Base-by-base conservation (phyloP, 2,888 invertebrate species). In the Ophioninae sp. region DNA sequence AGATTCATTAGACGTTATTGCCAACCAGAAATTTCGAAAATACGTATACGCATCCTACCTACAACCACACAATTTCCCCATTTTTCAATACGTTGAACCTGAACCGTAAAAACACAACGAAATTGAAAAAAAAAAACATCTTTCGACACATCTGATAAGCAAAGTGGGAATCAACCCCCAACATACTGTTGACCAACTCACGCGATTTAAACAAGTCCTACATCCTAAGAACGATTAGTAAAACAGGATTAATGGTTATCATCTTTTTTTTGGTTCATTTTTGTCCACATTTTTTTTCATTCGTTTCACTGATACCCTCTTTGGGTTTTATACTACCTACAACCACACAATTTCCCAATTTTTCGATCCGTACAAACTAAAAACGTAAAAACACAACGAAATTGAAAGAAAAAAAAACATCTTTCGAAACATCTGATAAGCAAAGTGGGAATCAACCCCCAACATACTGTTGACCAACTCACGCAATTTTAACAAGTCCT, bases 221-320 rank as follows among this genome's bases (percentile, higher is more conserved):
- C 68, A 41, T 59, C 41, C 20, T 39, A 58, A 41, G 30, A 61
- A 68, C 17, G n/a, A 79, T 68, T 68, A 67, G 61, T 22, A 61
- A 51, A 74, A 74, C 68, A 68, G 51, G 51, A 17, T 51, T 51
- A 51, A 13, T 51, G 30, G 30, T 30, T 30, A 30, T 30, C 30
- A 30, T 30, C 30, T 30, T 30, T 30, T 30, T 30, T 30, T 30
- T 30, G 30, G 30, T 30, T 30, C 30, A 30, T 30, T 30, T n/a
- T 30, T 30, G 3, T 30, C 30, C 30, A 30, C 3, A 30, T n/a
- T 76, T 79, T 76, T 78, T 44, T 61, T 23, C 44, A 5, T 65
- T 39, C 30, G 10, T 51, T 81, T 51, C 39, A 69, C 68, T 37
- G 83, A 81, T 71, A 77, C 74, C 74, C 75, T 77, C 67, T 68